Percentiles rank a stretch among this genome's conserved stretches.
phyloP scores from a whole-genome alignment of 2,113 vertebrate species.

The Mus pahari region DNA sequence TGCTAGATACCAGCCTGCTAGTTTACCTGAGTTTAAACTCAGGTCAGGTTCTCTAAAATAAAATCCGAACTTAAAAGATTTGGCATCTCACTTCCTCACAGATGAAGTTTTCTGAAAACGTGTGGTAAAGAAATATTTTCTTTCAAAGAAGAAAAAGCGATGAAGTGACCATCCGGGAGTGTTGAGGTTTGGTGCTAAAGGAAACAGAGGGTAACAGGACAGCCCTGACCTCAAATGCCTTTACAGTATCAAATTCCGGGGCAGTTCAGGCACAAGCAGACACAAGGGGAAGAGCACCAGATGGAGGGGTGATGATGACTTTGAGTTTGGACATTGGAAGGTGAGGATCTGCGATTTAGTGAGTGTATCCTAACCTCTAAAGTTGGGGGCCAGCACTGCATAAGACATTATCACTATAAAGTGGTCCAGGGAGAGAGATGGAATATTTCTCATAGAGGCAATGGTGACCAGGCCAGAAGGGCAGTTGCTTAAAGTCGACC shows the following conservation, averaged over 20 bases:
- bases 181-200: neutral
- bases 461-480: neutral
- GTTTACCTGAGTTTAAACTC: too few species aligned
- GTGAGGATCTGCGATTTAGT: neutral
- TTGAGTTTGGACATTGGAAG: conserved; percentile 2
- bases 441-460: neutral
- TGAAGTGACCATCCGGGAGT: neutral
- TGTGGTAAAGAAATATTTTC: neutral
- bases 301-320: neutral
- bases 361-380: neutral
- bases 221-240: conserved; percentile 5
- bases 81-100: neutral
- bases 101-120: neutral
- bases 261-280: neutral
- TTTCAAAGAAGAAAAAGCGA: neutral
- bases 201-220: neutral
- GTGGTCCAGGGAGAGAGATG: neutral
- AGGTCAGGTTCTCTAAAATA: too few species aligned
- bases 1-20: too few species aligned
- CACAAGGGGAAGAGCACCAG: neutral
- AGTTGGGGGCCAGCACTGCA: neutral
- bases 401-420: neutral
- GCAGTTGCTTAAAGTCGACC: neutral
- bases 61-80: too few species aligned
- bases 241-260: neutral